phyloP scores from a whole-genome alignment of 2,113 vertebrate species.

The Campylorhamphus procurvoides region DNA sequence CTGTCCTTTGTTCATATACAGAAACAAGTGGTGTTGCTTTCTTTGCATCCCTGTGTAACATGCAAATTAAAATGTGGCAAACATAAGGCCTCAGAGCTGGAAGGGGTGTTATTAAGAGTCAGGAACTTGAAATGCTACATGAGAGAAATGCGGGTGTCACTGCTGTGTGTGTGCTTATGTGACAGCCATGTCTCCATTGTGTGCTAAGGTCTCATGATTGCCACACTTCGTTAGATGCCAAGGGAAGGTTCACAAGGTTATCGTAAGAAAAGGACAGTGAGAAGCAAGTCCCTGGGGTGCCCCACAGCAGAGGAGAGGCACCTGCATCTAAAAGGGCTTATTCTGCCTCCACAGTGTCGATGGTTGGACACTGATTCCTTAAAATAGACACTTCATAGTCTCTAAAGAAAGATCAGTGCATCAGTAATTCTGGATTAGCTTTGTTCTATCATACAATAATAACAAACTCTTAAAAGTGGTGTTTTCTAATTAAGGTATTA shows the following conservation, averaged over 20 bases:
- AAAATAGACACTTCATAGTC: background rate
- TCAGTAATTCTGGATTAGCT: background rate
- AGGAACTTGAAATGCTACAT: fast-evolving
- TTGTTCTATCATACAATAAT: background rate
- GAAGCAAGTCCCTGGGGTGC: background rate
- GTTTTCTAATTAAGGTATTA: background rate
- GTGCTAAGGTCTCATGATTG: fast-evolving
- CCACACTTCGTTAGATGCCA: fast-evolving
- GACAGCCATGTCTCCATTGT: fast-evolving
- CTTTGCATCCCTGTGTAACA: background rate
- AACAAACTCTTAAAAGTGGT: background rate
- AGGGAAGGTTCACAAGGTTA: background rate
- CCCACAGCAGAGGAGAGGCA: fast-evolving
- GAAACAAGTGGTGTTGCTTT: background rate
- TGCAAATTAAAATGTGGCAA: background rate
- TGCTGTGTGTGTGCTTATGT: fast-evolving
- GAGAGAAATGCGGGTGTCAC: fast-evolving
- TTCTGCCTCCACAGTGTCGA: fast-evolving
- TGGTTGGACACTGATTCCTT: background rate
- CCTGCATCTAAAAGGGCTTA: background rate
- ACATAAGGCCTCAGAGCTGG: background rate
- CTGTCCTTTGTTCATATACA: background rate
- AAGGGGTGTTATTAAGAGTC: background rate
- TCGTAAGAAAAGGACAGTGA: background rate
- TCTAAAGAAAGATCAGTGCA: background rate